These are phyloP conservation scores for Orientallactaga bullata DNA, from an alignment of 2,113 vertebrate species.

Conservation along the genomic window DNA sequence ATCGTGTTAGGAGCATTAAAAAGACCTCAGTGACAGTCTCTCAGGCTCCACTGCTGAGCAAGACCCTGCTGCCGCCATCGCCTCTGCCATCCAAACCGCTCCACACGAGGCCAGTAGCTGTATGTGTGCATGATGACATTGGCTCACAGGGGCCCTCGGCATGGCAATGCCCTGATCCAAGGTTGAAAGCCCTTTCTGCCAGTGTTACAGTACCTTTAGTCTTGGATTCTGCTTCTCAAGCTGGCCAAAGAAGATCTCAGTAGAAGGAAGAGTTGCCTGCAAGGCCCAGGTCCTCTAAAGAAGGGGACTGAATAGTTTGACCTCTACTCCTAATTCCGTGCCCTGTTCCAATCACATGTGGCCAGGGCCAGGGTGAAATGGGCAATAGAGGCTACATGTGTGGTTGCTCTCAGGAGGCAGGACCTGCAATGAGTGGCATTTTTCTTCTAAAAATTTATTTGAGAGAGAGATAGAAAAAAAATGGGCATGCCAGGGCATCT, in stretches of 20 bases:
- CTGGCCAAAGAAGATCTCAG: not conserved
- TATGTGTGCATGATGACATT: rapidly evolving
- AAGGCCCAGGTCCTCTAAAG: not conserved
- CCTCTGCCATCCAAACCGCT: not conserved
- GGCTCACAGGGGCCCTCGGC: not conserved
- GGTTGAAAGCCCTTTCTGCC: not conserved
- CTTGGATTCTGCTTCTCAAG: not conserved
- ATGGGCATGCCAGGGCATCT: too few species aligned
- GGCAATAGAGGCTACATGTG: not conserved
- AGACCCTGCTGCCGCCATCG: not conserved
- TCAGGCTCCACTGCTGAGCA: not conserved
- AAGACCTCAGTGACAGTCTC: not conserved
- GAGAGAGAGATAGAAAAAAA: too few species aligned
- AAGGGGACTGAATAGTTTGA: not conserved
- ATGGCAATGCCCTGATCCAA: too few species aligned
- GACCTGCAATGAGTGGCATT: not conserved
- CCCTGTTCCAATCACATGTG: not conserved
- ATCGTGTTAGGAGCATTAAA: not conserved
- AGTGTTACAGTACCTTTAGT: not conserved
- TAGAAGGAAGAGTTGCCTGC: not conserved
- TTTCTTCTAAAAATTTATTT: too few species aligned
- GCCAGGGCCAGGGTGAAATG: not conserved
- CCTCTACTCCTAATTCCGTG: not conserved
- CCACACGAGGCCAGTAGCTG: rapidly evolving
- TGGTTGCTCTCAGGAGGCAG: not conserved